phyloP scores from a whole-genome alignment of 2,113 vertebrate genomes.

The Misgurnus anguillicaudatus region DNA sequence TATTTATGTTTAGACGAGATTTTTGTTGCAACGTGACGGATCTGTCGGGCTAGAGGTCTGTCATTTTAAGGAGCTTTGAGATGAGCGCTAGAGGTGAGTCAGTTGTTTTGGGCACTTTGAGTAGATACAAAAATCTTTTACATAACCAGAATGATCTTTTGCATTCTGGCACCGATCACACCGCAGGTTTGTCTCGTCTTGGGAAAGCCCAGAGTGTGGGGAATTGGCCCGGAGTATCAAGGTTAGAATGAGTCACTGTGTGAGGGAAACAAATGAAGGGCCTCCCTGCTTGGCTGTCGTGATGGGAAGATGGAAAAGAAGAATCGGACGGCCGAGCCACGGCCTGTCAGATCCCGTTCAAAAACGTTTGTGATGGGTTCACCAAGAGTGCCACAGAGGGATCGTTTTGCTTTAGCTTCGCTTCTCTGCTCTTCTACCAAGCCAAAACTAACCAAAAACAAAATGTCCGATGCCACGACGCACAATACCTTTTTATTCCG shows the following conservation, averaged over 20 bases:
- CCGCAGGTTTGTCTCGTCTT: slow-evolving; percentile 36
- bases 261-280: slow-evolving; percentile 42
- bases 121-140: not conserved
- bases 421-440: slow-evolving; percentile 7
- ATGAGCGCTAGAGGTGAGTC: not conserved
- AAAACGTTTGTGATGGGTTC: slow-evolving; percentile 40
- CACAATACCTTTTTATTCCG: slow-evolving; percentile 19
- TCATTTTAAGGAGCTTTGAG: not conserved
- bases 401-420: slow-evolving; percentile 29
- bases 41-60: slow-evolving; percentile 19
- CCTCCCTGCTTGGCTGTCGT: slow-evolving; percentile 45
- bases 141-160: slow-evolving; percentile 32
- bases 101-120: not conserved
- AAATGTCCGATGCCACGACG: not conserved
- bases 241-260: slow-evolving; percentile 54
- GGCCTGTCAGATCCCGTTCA: slow-evolving; percentile 50
- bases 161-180: not conserved
- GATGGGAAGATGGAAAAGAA: slow-evolving; percentile 53
- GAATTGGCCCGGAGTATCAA: slow-evolving; percentile 45
- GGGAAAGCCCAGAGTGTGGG: slow-evolving; percentile 44
- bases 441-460: slow-evolving; percentile 19
- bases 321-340: slow-evolving; percentile 42
- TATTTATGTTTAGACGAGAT: slow-evolving; percentile 53
- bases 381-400: slow-evolving; percentile 36
- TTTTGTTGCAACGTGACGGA: slow-evolving; percentile 32